phyloP scores from a whole-genome alignment of 1,140 invertebrate genomes.

The Drosophila jambulina region DNA sequence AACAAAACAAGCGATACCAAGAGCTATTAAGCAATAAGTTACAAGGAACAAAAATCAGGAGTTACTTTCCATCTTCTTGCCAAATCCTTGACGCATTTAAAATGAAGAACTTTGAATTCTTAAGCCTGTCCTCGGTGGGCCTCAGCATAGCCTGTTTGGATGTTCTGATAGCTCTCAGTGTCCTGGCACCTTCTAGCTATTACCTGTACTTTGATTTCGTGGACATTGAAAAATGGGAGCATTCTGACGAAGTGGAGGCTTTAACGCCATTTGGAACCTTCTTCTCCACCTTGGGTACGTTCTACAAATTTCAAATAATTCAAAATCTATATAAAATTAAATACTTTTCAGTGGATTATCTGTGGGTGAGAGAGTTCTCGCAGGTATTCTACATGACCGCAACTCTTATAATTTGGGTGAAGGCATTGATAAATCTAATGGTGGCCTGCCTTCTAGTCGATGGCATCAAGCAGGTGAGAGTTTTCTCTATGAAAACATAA shows the following conservation, averaged over 20 bases:
- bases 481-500: no score
- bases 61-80: background rate
- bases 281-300: constrained; percentile 66
- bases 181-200: constrained; percentile 65
- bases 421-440: constrained; percentile 78
- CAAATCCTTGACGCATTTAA: background rate
- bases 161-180: constrained; percentile 56
- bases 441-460: constrained; percentile 77
- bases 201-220: constrained; percentile 74
- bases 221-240: constrained; percentile 69
- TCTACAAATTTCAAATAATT: background rate
- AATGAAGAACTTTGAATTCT: constrained; percentile 80
- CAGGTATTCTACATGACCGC: constrained; percentile 82
- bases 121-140: constrained; percentile 70
- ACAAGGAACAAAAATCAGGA: background rate
- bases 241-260: constrained; percentile 62
- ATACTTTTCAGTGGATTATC: constrained; percentile 66
- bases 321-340: background rate
- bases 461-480: constrained; percentile 78
- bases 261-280: constrained; percentile 66
- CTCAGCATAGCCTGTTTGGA: constrained; percentile 71
- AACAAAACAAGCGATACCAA: constrained; percentile 2
- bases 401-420: constrained; percentile 75
- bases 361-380: constrained; percentile 77
- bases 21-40: background rate